Base-by-base conservation (phyloP, 2,888 invertebrate genomes). In the Dryocosmus kuriphilus region DNA sequence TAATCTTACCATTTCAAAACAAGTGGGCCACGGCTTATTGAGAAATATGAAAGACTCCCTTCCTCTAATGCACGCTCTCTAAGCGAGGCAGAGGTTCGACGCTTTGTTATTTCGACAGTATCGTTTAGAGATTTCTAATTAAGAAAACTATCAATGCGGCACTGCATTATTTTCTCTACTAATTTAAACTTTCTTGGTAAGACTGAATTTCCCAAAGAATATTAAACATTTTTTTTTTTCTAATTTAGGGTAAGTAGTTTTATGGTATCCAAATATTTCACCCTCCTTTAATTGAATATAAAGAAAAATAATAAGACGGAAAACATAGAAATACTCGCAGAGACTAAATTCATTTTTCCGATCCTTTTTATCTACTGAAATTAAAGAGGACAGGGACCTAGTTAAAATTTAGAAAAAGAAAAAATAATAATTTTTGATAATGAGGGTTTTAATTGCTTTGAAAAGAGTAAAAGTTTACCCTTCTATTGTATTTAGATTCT, bases 371-470 rank as follows among this genome's bases (percentile, higher is more conserved):
- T 2, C 4, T 14, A 24, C 16, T 7, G 14, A 22, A 24, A 57
- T 62, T 27, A 32, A 32, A 24, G 46, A 76, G 51, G 57, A n/a
- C 63, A 62, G 77, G 46, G 82, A 84, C 82, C 81, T 80, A 84
- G 75, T 61, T 55, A 75, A 38, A 61, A 57, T 78, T 63, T 30
- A 30, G 9, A 46, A 46, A n/a, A n/a, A 9, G n/a, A 51, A 51
- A 11, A 1, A 67, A 41, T 9, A 24, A 14, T 19, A 46, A 46
- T 67, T 51, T 71, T 51, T 51, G 41, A 30, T 32, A 51, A 22
- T 30, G 27, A 46, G 19, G 27, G 11, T 51, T 46, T n/a, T 27
- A 51, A 67, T 51, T n/a, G 9, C 9, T n/a, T 2, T 2, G 1
- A 9, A n/a, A n/a, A 51, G n/a, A n/a, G 51, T 46, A 8, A 7